A percentile compares a stretch with the other conserved stretches of the same genome.
Evolutionary conservation across 2,888 invertebrate species (phyloP).

Genomic region (Schizotus pectinicornis): DNA sequence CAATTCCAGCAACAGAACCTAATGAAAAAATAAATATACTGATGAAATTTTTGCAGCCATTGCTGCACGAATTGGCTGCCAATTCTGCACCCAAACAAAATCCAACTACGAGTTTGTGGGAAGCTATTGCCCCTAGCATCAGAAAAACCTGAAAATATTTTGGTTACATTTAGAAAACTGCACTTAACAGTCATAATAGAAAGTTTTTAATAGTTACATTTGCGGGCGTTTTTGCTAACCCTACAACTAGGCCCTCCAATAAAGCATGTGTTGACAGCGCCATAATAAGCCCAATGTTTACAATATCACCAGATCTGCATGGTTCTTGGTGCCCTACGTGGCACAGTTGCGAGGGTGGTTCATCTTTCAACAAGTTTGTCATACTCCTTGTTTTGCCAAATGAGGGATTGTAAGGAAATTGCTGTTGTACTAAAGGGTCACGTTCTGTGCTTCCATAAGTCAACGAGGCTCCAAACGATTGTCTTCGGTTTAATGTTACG

Average conservation of each 20-base stretch:
- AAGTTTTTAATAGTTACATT: slow-evolving; percentile 61
- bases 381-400: slow-evolving; percentile 39
- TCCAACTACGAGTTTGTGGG: slow-evolving; percentile 82
- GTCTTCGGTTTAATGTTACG: not conserved
- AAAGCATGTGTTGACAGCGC: slow-evolving; percentile 81
- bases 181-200: not conserved
- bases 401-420: slow-evolving; percentile 43
- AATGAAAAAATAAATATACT: slow-evolving; percentile 70
- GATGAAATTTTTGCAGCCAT: slow-evolving; percentile 61
- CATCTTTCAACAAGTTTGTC: slow-evolving; percentile 23
- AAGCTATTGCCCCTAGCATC: slow-evolving; percentile 70
- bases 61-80: slow-evolving; percentile 49
- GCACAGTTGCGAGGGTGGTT: slow-evolving; percentile 61
- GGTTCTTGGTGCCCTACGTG: slow-evolving; percentile 73
- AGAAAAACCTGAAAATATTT: too few species aligned
- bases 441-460: slow-evolving; percentile 33
- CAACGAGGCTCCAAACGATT: not conserved
- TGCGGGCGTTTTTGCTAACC: slow-evolving; percentile 69
- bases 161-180: too few species aligned
- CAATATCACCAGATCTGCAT: slow-evolving; percentile 67
- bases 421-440: slow-evolving; percentile 18
- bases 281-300: slow-evolving; percentile 70
- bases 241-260: slow-evolving; percentile 82
- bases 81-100: slow-evolving; percentile 83
- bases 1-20: slow-evolving; percentile 73